phyloP scores from a whole-genome alignment of 2,797 vertebrate species.

The Microchirus variegatus region DNA sequence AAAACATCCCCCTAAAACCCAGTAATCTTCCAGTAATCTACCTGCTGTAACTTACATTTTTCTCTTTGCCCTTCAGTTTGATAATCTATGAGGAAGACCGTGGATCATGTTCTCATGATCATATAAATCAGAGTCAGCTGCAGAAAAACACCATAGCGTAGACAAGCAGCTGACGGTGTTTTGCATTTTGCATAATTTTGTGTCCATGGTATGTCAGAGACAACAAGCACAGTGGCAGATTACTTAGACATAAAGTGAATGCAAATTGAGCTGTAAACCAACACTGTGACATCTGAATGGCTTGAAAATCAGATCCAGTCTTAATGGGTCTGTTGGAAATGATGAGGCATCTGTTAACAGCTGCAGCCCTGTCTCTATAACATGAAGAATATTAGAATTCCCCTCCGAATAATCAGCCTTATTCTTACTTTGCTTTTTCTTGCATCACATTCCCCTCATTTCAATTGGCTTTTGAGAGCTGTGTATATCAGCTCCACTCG shows the following conservation, averaged over 20 bases:
- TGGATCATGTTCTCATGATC: constrained; percentile 6
- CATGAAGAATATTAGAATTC: constrained; percentile 4
- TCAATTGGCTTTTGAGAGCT: constrained; percentile 25
- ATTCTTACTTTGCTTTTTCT: constrained; percentile 2
- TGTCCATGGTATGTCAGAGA: constrained; percentile 1
- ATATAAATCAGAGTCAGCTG: constrained; percentile 31
- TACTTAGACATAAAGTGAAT: constrained; percentile 33
- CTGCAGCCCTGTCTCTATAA: constrained; percentile 22
- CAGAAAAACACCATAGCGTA: constrained; percentile 41
- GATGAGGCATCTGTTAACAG: constrained; percentile 51
- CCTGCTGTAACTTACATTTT: too few relatives aligned
- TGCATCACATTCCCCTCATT: constrained; percentile 12
- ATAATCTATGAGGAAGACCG: neutral
- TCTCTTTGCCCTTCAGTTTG: neutral
- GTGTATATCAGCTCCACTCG: constrained; percentile 9
- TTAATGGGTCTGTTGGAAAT: constrained; percentile 48
- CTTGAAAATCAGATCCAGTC: constrained; percentile 45
- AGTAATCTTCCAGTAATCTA: too few relatives aligned
- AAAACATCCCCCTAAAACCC: too few relatives aligned
- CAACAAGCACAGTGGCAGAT: constrained; percentile 16
- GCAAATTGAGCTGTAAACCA: constrained; percentile 50
- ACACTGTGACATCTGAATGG: constrained; percentile 36
- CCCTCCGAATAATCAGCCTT: constrained; percentile 3
- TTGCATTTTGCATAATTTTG: constrained; percentile 16
- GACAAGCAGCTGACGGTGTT: constrained; percentile 33